These are phyloP conservation scores for Ariopsis seemanni DNA, from an alignment of 2,113 vertebrate species.

Conservation along the genomic window DNA sequence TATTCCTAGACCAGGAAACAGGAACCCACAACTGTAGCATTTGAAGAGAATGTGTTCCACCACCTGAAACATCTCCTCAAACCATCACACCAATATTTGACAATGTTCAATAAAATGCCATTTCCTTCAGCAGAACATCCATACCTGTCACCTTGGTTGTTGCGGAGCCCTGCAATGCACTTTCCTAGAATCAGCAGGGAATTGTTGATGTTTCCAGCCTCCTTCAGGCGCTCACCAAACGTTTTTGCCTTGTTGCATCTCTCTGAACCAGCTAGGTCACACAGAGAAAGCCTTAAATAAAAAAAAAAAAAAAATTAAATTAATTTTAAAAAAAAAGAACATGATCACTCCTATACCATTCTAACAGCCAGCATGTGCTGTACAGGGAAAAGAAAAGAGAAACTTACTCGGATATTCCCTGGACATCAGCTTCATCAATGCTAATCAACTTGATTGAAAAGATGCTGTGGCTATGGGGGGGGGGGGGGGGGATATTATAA, in stretches of 20 bases:
- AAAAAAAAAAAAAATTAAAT: conserved; percentile 29
- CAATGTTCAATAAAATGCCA: neutral
- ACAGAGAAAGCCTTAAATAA: conserved; percentile 78
- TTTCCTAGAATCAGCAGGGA: conserved; percentile 89
- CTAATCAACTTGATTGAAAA: conserved; percentile 84
- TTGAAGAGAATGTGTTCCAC: neutral
- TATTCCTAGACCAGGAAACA: neutral
- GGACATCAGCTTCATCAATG: conserved; percentile 66
- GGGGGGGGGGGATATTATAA: neutral
- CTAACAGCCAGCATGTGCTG: neutral
- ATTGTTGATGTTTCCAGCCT: conserved; percentile 89
- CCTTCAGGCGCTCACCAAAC: conserved; percentile 84
- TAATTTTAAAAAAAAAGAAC: neutral
- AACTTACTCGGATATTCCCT: conserved; percentile 80
- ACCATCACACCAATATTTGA: neutral
- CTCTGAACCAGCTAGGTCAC: conserved; percentile 89
- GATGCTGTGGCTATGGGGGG: conserved; percentile 80
- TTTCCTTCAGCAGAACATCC: neutral
- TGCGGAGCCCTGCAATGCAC: conserved; percentile 82
- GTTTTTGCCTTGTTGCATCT: conserved; percentile 86
- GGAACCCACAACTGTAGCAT: neutral
- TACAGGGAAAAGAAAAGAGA: neutral
- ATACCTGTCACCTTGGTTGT: conserved; percentile 80
- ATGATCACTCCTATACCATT: neutral
- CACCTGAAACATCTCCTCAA: neutral